These are phyloP conservation scores for Epiblema foenella DNA, from an alignment of 2,888 invertebrate species.

Conservation along the genomic window DNA sequence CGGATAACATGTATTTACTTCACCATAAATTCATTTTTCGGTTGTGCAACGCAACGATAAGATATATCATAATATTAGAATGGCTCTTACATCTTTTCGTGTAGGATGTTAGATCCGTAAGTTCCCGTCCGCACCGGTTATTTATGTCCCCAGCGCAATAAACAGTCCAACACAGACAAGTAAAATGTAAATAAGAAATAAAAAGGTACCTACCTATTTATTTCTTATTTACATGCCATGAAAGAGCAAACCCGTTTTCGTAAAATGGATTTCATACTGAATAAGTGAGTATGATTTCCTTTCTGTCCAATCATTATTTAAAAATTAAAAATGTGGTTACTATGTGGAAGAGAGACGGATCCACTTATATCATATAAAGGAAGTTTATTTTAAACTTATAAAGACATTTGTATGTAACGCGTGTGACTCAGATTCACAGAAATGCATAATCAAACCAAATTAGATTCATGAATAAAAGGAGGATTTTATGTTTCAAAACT, in stretches of 20 bases:
- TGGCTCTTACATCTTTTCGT: constrained; percentile 48
- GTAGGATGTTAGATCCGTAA: constrained; percentile 48
- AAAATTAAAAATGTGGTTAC: not conserved
- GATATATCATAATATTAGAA: constrained; percentile 21
- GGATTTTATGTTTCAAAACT: constrained; percentile 29
- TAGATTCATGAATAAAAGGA: not conserved
- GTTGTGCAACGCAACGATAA: not conserved
- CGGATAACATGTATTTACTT: constrained; percentile 1
- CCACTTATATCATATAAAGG: not conserved
- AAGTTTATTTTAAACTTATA: not conserved
- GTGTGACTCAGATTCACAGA: not conserved
- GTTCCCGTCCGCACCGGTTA: constrained; percentile 53
- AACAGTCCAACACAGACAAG: constrained; percentile 47
- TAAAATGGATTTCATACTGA: not conserved
- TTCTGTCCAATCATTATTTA: not conserved
- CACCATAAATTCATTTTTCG: not conserved
- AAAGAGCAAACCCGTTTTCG: constrained; percentile 45
- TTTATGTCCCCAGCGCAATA: constrained; percentile 52
- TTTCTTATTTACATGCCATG: constrained; percentile 48
- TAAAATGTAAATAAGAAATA: too few relatives aligned
- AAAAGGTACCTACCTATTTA: constrained; percentile 43
- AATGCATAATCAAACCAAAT: not conserved
- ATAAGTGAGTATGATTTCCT: not conserved
- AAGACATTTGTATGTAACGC: not conserved
- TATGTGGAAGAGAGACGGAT: not conserved